Base-by-base conservation (phyloP, 2,888 invertebrate species). In the Caenorhabditis doughertyi region DNA sequence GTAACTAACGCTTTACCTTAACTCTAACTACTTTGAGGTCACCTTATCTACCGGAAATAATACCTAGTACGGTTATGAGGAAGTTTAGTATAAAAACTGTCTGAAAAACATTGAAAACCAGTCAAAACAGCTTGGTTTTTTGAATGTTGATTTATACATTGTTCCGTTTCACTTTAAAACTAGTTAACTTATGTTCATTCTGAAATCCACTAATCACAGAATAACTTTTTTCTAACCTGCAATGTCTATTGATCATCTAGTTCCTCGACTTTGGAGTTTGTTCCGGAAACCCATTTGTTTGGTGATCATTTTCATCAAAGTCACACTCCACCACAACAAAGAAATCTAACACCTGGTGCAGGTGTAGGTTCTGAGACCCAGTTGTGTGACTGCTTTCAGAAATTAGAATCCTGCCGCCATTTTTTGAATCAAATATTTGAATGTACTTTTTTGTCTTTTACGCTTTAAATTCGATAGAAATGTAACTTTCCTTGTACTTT, bases 11-110 rank as follows among this genome's bases (percentile, higher is more conserved):
- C 27, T 25, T 32, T 18, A 29, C 29, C 21, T 13, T 49, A n/a
- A n/a, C n/a, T n/a, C n/a, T 29, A 35, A 27, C 42, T 42, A 18
- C 25, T 44, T 29, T 16, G 35, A 44, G 42, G 55, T 56, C 18
- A 44, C 53, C 53, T 72, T 72, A 72, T 72, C 72, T 32, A 35
- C 18, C 42, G 72, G 62, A 72, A 72, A 29, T 42, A 47, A 47
- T 32, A 39, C 39, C 58, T 4, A 18, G 21, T 56, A 29, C 18
- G 3, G 29, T 42, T 25, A 18, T 8, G 18, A 23, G 32, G 2
- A 16, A 4, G 2, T 29, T 53, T 35, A 25, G 39, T 58, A 39
- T 58, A 35, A 39, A 35, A 25, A 21, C 32, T 13, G 32, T 18
- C 32, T 16, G 29, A 7, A 56, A 35, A 9, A 21, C 18, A n/a